phyloP scores from a whole-genome alignment of 2,113 vertebrate genomes.

The Sorex araneus region DNA sequence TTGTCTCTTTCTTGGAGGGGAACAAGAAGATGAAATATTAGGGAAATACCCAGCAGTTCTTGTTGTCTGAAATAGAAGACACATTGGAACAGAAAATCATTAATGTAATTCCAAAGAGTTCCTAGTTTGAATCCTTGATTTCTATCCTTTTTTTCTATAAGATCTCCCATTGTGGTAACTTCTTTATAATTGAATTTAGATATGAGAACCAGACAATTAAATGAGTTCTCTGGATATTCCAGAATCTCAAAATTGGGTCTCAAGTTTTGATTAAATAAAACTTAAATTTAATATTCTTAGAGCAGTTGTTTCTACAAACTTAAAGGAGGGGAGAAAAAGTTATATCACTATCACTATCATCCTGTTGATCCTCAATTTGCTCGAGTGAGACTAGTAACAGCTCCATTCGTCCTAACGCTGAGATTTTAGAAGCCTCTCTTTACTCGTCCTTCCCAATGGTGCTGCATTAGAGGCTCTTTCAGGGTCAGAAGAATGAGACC shows the following conservation, averaged over 20 bases:
- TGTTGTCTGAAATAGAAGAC: slow-evolving; percentile 30
- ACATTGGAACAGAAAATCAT: not conserved
- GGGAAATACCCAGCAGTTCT: slow-evolving; percentile 28
- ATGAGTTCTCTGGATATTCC: not conserved
- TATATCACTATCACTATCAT: no score
- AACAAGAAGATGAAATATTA: slow-evolving; percentile 35
- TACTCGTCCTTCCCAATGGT: no score
- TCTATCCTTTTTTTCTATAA: slow-evolving; percentile 28
- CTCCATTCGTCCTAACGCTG: no score
- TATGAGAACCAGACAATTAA: not conserved
- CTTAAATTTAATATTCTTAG: slow-evolving; percentile 42
- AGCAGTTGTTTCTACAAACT: not conserved
- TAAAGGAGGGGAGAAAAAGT: slow-evolving; percentile 22
- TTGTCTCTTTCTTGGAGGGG: not conserved
- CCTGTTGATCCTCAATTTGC: no score
- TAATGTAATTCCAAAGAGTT: not conserved
- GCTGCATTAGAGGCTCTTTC: no score
- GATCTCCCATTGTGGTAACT: not conserved
- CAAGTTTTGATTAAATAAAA: not conserved
- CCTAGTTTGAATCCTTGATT: not conserved
- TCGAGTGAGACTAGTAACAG: no score
- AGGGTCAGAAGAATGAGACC: no score
- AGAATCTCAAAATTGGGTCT: not conserved
- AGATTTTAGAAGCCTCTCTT: no score
- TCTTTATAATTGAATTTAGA: not conserved